phyloP scores from a whole-genome alignment of 2,797 vertebrate species.

The Paedocypris micromegethes region DNA sequence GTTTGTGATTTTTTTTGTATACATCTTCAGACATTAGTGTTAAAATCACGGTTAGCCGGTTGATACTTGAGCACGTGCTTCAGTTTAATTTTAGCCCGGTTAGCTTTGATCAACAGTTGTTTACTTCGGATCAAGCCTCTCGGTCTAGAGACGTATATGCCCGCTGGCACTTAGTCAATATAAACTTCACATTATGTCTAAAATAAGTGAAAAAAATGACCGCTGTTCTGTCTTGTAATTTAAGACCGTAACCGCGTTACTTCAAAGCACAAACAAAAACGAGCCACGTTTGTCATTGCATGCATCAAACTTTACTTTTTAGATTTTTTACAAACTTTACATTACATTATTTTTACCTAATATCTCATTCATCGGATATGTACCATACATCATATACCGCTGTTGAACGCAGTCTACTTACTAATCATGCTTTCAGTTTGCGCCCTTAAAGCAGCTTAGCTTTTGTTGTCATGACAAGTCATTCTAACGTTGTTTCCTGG shows the following conservation, averaged over 20 bases:
- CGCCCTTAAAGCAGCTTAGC: conserved; percentile 11
- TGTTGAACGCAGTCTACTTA: neutral
- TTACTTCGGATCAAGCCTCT: neutral
- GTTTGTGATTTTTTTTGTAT: neutral
- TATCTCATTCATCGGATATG: too few relatives aligned
- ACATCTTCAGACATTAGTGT: too few relatives aligned
- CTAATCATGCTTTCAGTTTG: conserved; percentile 6
- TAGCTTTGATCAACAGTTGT: conserved; percentile 8
- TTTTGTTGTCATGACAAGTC: neutral
- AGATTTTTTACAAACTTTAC: too few relatives aligned
- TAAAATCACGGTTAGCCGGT: neutral
- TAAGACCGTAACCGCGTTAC: too few relatives aligned
- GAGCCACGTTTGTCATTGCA: too few relatives aligned
- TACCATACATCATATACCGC: too few relatives aligned
- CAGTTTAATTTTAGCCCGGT: neutral
- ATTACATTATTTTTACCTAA: too few relatives aligned
- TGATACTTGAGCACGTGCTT: neutral
- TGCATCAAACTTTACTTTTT: too few relatives aligned
- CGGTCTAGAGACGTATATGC: neutral
- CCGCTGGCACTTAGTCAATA: neutral
- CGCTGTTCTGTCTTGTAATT: too few relatives aligned
- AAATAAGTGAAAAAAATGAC: too few relatives aligned
- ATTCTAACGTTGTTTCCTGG: too few relatives aligned
- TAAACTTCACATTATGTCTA: neutral
- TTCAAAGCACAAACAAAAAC: too few relatives aligned